These are phyloP conservation scores for Peromyscus nudipes DNA, from an alignment of 2,797 vertebrate genomes.

Conservation along the genomic window DNA sequence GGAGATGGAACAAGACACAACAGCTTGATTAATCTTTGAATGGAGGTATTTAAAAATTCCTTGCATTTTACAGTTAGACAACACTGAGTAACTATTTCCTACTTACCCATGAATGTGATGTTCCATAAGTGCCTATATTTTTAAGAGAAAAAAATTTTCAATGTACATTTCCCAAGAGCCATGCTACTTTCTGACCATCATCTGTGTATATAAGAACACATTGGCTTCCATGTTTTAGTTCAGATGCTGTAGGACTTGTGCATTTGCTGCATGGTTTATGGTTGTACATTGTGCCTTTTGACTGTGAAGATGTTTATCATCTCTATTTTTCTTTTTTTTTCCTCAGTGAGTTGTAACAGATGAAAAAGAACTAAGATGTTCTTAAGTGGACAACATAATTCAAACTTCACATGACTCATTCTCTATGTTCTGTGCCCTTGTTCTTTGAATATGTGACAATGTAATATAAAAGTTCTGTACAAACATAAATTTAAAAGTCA, in stretches of 20 bases:
- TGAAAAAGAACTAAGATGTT: not conserved
- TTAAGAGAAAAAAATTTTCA: not conserved
- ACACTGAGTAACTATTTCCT: not conserved
- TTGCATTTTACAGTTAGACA: not conserved
- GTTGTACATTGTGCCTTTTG: not conserved
- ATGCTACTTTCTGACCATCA: not conserved
- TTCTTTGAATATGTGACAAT: not conserved
- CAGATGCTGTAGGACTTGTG: not conserved
- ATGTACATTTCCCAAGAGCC: accelerated
- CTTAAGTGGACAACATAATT: not conserved
- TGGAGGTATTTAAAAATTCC: not conserved
- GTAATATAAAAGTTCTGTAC: not conserved
- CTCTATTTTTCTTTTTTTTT: not conserved
- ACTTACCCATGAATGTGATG: not conserved
- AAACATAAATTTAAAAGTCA: not conserved
- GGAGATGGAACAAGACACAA: not conserved
- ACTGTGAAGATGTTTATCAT: not conserved
- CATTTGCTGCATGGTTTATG: not conserved
- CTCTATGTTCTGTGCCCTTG: not conserved
- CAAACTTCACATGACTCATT: not conserved
- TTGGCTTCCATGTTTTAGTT: not conserved
- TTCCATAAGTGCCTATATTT: not conserved
- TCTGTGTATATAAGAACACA: not conserved
- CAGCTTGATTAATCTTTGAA: not conserved
- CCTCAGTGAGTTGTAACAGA: not conserved